Base-by-base conservation (phyloP, 2,113 vertebrate genomes). In the Argyrosomus japonicus region DNA sequence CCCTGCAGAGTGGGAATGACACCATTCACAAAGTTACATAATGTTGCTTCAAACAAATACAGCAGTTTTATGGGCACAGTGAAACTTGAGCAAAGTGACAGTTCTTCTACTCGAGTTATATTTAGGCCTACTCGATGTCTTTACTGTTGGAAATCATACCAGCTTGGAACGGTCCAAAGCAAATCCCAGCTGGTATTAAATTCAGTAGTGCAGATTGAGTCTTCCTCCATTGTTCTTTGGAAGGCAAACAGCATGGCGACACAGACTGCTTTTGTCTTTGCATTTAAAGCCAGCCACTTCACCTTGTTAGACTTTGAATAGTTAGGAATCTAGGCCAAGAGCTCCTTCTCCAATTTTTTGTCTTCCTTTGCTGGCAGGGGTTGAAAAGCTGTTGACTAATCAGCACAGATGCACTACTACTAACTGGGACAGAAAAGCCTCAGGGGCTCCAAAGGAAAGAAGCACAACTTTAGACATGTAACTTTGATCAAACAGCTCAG, bases 351-450 rank as follows among this genome's bases (percentile, higher is more conserved):
- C 77, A 47, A 5, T 85, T 64, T 63, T 64, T 60, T 75, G 79
- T 53, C 57, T 69, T 83, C 50, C 73, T 82, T 76, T 87, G 68
- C 87, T 90, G 88, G 78, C 85, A 86, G 77, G 47, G 67, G 47
- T 83, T 90, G 82, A 87, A 87, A 81, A 84, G 83, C 86, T 87
- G 84, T 87, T 32, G 64, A 78, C 80, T 92, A 92, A 92, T 93
- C 88, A 88, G 77, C 70, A 89, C 90, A 93, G 81, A 92, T 90
- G 87, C 72, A 80, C 68, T 36, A 75, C 75, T 84, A 54, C 87
- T 91, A 88, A 93, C 88, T 90, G 86, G 89, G 82, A 77, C 62
- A 63, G 69, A 77, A 74, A 74, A 63, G 13, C 76, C 29, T 25
- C 67, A n/a, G 76, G 60, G 53, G 70, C 54, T 70, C 68, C 2